Conservation (phyloP, 2,113 vertebrate species). For the Tragelaphus imberbis region DNA sequence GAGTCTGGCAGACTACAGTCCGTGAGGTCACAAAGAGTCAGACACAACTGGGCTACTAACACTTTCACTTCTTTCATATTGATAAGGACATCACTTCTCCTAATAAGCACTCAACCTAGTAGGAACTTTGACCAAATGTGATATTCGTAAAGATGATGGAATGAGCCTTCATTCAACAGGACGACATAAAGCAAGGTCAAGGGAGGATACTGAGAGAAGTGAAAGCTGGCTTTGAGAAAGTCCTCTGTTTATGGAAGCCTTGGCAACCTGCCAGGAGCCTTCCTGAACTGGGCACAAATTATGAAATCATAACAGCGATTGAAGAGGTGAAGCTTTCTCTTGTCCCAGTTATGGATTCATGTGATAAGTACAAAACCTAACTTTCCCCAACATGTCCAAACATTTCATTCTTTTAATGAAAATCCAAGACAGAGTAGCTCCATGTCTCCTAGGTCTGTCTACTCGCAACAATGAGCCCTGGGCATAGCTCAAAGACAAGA, state of each 20-base stretch:
- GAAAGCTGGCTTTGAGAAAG: background rate
- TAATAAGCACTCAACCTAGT: background rate
- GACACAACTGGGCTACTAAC: background rate
- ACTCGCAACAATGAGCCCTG: rapidly evolving
- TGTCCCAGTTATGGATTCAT: background rate
- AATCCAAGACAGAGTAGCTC: background rate
- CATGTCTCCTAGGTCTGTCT: background rate
- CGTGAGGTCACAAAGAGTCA: background rate
- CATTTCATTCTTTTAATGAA: background rate
- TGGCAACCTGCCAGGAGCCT: background rate
- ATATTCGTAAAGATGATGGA: background rate
- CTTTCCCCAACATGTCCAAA: background rate
- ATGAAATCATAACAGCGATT: background rate
- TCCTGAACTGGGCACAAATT: background rate
- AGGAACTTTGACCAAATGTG: background rate
- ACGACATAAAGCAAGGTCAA: background rate
- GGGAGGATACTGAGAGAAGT: background rate
- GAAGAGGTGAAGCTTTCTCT: background rate
- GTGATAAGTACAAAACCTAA: background rate
- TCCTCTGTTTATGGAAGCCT: background rate
- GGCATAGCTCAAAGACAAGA: background rate
- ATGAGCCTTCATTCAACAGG: background rate
- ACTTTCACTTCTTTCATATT: background rate
- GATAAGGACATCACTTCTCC: background rate
- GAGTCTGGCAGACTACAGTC: background rate